phyloP scores from a whole-genome alignment of 2,113 vertebrate genomes.

The Noturus placidus region DNA sequence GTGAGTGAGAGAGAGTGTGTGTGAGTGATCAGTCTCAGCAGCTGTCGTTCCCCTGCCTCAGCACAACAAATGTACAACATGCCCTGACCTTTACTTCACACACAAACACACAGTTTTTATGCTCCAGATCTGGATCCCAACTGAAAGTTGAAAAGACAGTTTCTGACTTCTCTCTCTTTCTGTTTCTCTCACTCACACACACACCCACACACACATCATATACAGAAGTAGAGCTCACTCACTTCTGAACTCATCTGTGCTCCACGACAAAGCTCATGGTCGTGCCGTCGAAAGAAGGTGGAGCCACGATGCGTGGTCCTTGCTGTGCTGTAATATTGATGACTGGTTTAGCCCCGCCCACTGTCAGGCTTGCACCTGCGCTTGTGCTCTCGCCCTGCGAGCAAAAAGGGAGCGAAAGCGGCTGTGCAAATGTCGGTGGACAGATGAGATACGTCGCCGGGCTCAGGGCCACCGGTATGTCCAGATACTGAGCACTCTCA shows the following conservation, averaged over 20 bases:
- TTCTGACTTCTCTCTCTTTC: background rate
- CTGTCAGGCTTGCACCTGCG: slow-evolving; percentile 64
- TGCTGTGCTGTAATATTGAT: slow-evolving; percentile 91
- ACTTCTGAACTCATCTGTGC: slow-evolving; percentile 80
- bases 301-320: slow-evolving; percentile 88
- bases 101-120: slow-evolving; percentile 10
- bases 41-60: slow-evolving; percentile 78
- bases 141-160: background rate
- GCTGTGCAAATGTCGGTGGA: slow-evolving; percentile 78
- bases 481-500: slow-evolving; percentile 92
- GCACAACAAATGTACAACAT: slow-evolving; percentile 79
- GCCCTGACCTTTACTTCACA: slow-evolving; percentile 72
- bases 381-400: slow-evolving; percentile 53
- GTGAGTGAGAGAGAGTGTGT: background rate
- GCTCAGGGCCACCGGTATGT: slow-evolving; percentile 75
- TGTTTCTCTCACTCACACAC: background rate
- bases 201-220: background rate
- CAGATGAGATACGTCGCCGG: slow-evolving; percentile 87
- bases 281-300: slow-evolving; percentile 92
- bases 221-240: slow-evolving; percentile 46
- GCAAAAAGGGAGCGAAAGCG: slow-evolving; percentile 65
- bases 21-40: slow-evolving; percentile 71
- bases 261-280: slow-evolving; percentile 98
- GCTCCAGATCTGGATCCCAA: background rate
- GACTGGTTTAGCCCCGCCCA: slow-evolving; percentile 77